Evolutionary conservation across 2,797 vertebrate species (phyloP), one percentile per base, ranked within the genome.

Genomic region (Lithobates pipiens): DNA sequence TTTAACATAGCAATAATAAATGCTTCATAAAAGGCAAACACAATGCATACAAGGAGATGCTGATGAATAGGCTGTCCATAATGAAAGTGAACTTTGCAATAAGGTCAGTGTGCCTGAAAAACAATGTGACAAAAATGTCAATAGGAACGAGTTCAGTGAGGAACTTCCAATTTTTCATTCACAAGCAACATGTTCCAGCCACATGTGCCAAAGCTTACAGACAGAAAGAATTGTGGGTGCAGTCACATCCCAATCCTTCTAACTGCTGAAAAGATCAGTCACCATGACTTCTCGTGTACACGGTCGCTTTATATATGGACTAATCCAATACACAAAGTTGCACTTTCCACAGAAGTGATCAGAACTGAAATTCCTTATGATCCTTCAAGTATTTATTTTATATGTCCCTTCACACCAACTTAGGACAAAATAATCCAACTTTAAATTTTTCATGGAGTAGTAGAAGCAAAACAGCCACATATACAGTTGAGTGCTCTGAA

Each of bases 161-260:
- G 11, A 78, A 44, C 23, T 11, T 78, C 25, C 39, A 44, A 46
- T 23, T 25, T 68, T 78, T 42, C 36, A 67, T 46, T 27, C 3
- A 78, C 39, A 29, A 68, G 36, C n/a, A 67, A 39, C 76, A 65
- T 25, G 13, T 67, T 42, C 36, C 36, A 67, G 13, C 63, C 39
- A 68, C 44, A 23, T 25, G 61, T 68, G 67, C 65, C 15, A 78
- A 68, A 67, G 34, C 5, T 61, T 42, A 25, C 29, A 23, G 50
- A 76, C 23, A 76, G 32, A 63, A 25, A 77, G 76, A 34, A 67
- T 67, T 77, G 23, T 77, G 57, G 61, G 76, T 77, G 13, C 61
- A 44, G 27, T 10, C 10, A 21, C 25, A 21, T n/a, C 61, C 32
- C 44, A 77, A n/a, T 34, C 32, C 32, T 21, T 65, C 21, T 23